Evolutionary conservation across 2,888 invertebrate genomes (phyloP), one percentile per base, ranked within the genome.

Genomic region (Saturnia japonica): DNA sequence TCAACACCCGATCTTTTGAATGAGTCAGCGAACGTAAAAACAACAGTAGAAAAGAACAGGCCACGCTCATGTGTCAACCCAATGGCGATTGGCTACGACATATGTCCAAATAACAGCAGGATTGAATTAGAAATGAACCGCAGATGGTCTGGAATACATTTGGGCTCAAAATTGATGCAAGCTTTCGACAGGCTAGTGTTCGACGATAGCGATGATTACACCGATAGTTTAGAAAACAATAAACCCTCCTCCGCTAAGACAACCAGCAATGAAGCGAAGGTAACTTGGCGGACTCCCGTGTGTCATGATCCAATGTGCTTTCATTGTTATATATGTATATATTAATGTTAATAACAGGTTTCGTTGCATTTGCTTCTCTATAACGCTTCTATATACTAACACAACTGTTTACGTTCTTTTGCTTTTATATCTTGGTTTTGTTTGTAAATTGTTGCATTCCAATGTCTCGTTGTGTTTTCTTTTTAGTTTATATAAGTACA

Each of bases 21-120:
- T 76, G 95, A 95, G 74, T 95, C 95, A 4, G 94, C 94, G 8
- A 93, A 93, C 71, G 88, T 92, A 34, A 94, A 92, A 84, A 92
- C 93, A 9, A 85, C 88, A 7, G 74, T 91, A 45, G 95, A 95
- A 76, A 95, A 95, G 85, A 94, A 94, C 78, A 92, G 97, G 75
- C 96, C 97, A 3, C 94, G 96, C 69, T 96, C 96, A 0, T 97
- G 96, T 82, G 95, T 96, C n/a, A 95, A 96, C 80, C 95, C 95
- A 70, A 88, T 88, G 62, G 83, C 87, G 74, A 84, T 93, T 68
- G 91, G 90, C 45, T 93, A 95, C 69, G 95, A 95, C 71, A 87
- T 94, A 40, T 92, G 93, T 74, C 93, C 91, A 34, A 91, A 90
- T 62, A 92, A 94, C 74, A 95, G 94, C 81, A 87, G 92, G 73